Percentiles rank a stretch among this genome's conserved stretches.
Evolutionary conservation across 2,113 vertebrate species (phyloP).

Genomic region (Pandion haliaetus): DNA sequence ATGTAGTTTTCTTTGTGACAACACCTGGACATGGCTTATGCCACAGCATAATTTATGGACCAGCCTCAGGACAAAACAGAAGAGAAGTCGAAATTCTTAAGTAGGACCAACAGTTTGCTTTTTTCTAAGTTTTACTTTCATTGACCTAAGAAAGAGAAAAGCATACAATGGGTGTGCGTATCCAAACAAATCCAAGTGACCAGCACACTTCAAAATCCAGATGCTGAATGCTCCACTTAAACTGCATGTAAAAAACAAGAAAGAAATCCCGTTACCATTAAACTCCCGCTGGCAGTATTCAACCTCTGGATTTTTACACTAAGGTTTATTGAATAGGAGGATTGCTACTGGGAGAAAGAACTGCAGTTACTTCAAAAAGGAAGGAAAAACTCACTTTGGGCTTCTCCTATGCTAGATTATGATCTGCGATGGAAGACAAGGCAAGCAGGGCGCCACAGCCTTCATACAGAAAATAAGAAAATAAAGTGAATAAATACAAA

Average conservation of each 20-base stretch:
- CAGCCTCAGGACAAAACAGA: background rate
- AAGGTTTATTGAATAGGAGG: background rate
- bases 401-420: background rate
- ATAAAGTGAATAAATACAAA: background rate
- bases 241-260: background rate
- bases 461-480: background rate
- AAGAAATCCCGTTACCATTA: background rate
- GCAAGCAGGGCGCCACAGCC: background rate
- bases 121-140: background rate
- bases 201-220: background rate
- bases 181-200: background rate
- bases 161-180: background rate
- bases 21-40: background rate
- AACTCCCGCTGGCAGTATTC: background rate
- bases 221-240: background rate
- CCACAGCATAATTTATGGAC: background rate
- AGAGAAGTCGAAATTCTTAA: background rate
- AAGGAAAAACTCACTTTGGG: background rate
- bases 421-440: background rate
- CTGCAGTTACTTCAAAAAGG: background rate
- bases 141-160: background rate
- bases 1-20: background rate
- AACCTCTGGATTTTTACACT: background rate
- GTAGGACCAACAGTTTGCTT: background rate
- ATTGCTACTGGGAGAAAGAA: background rate